Percentiles rank a stretch among this genome's conserved stretches.
Evolutionary conservation across 2,113 vertebrate species (phyloP).

Genomic region (Mionectes macconnelli): DNA sequence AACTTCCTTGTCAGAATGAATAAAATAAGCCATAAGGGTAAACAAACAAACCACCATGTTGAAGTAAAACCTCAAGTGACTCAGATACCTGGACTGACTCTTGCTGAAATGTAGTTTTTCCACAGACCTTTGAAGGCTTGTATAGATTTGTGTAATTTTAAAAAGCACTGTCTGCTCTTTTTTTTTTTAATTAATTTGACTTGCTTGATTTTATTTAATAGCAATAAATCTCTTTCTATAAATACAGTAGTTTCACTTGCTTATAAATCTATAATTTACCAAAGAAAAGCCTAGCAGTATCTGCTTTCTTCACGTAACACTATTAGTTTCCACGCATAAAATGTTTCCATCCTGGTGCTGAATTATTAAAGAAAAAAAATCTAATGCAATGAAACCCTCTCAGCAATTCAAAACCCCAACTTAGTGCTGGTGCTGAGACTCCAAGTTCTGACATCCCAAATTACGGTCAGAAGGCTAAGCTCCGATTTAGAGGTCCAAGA

Average conservation of each 20-base stretch:
- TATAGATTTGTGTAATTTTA: background rate
- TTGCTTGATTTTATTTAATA: background rate
- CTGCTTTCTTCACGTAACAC: background rate
- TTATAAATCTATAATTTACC: background rate
- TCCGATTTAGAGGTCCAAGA: constrained; percentile 28
- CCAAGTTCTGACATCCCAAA: constrained; percentile 1
- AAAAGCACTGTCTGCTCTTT: background rate
- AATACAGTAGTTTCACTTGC: background rate
- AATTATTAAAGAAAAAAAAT: constrained; percentile 22
- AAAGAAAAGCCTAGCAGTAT: background rate
- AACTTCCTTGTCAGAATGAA: constrained; percentile 20
- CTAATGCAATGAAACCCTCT: background rate
- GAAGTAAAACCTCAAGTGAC: background rate
- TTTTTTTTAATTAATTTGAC: background rate
- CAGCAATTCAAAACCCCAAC: background rate
- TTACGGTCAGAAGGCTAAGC: background rate
- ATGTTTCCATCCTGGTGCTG: background rate
- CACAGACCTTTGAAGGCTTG: background rate
- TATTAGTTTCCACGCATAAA: background rate
- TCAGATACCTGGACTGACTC: background rate
- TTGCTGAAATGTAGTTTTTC: background rate
- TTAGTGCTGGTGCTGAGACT: background rate
- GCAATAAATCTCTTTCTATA: background rate
- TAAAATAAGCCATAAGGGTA: constrained; percentile 10
- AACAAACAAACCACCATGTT: background rate